Percentiles rank a stretch among this genome's conserved stretches.
Conservation (phyloP, 1,140 invertebrate species). For the Laodelphax striatellus region DNA sequence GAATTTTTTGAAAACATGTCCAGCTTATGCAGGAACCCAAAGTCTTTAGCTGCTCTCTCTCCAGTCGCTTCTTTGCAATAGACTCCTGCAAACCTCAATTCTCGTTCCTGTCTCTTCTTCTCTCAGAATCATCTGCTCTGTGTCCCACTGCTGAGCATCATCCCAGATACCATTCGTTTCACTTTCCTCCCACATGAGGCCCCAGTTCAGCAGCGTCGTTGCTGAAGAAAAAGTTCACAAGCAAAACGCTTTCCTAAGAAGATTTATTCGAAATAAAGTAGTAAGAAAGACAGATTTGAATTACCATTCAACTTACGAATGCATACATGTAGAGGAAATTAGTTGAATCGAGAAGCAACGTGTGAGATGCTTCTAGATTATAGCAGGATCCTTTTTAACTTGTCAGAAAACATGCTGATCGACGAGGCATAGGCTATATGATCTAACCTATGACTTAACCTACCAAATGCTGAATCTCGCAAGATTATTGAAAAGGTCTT, state of each 20-base stretch:
- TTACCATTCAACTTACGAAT: neutral
- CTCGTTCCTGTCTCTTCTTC: conserved; percentile 7
- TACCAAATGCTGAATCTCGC: no score
- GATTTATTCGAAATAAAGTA: neutral
- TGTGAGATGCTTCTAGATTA: no score
- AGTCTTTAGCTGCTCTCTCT: conserved; percentile 10
- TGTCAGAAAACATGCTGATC: no score
- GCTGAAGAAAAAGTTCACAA: conserved; percentile 4
- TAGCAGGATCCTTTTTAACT: no score
- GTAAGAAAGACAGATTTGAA: neutral
- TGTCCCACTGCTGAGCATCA: conserved; percentile 10
- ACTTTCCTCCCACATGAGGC: conserved; percentile 14
- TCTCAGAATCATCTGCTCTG: conserved; percentile 8
- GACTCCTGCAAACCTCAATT: neutral
- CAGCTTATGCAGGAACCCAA: neutral
- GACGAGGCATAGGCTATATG: no score
- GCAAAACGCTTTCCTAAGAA: neutral
- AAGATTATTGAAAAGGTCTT: no score
- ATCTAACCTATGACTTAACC: no score
- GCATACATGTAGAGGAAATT: no score
- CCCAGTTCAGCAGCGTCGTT: conserved; percentile 8
- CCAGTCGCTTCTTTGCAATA: conserved; percentile 3
- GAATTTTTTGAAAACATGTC: neutral
- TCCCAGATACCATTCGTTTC: conserved; percentile 10
- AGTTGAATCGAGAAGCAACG: no score